Conservation (phyloP, 2,888 invertebrate genomes). For the Portevinia maculata region DNA sequence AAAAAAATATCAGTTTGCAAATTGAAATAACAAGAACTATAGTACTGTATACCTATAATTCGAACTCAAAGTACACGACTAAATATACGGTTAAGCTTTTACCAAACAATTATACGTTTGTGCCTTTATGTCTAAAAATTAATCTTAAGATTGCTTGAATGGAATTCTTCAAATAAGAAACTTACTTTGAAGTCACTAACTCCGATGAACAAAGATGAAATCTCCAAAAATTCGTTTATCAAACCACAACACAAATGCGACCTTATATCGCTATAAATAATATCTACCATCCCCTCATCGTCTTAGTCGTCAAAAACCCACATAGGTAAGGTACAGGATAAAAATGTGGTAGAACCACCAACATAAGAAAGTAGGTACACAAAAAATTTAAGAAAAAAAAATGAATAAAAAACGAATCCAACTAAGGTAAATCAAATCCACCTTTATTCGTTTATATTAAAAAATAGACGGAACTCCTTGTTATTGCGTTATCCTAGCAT, state of each 20-base stretch:
- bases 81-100: too few species aligned
- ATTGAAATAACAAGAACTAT: too few species aligned
- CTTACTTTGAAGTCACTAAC: conserved; percentile 37
- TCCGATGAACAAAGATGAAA: background rate
- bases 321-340: conserved; percentile 41
- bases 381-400: background rate
- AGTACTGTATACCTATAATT: too few species aligned
- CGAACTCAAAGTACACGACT: too few species aligned
- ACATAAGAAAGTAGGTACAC: conserved; percentile 16
- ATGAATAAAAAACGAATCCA: conserved; percentile 34
- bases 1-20: too few species aligned
- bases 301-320: conserved; percentile 8
- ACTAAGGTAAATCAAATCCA: conserved; percentile 72
- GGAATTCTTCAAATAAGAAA: background rate
- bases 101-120: too few species aligned
- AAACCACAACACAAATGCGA: conserved; percentile 44
- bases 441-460: conserved; percentile 72
- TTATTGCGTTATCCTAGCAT: conserved; percentile 63
- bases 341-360: conserved; percentile 39
- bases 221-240: conserved; percentile 35
- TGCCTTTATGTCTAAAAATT: background rate
- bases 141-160: background rate
- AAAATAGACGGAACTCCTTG: conserved; percentile 58
- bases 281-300: conserved; percentile 25
- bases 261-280: conserved; percentile 56